Evolutionary conservation across 2,113 vertebrate species (phyloP).

Genomic region (Platysteira castanea): DNA sequence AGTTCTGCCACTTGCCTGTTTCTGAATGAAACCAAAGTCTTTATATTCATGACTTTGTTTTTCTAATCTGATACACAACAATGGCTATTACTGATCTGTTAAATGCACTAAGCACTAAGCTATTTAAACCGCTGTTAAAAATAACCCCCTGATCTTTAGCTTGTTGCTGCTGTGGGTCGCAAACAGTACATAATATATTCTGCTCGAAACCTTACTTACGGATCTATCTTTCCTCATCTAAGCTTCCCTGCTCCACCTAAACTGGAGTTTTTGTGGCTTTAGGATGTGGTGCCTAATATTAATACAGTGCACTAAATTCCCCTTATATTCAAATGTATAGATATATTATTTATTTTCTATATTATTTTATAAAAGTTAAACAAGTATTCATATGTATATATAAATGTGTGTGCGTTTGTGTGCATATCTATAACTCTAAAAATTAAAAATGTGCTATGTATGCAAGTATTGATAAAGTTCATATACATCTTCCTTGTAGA

Average conservation of each 20-base stretch:
- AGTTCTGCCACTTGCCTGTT: not conserved
- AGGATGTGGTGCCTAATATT: not conserved
- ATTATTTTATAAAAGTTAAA: not conserved
- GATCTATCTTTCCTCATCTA: not conserved
- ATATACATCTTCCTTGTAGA: not conserved
- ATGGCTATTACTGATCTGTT: not conserved
- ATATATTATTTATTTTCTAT: not conserved
- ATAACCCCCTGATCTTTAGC: not conserved
- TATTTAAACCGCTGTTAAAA: not conserved
- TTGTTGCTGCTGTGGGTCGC: not conserved
- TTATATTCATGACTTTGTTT: not conserved
- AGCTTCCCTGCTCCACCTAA: not conserved
- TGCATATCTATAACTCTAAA: not conserved
- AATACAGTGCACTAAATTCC: not conserved
- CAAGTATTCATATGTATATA: accelerated
- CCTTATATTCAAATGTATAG: not conserved
- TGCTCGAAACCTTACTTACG: not conserved
- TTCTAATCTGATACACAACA: not conserved
- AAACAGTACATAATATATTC: not conserved
- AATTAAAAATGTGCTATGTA: not conserved
- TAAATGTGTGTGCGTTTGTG: not conserved
- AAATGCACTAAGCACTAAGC: not conserved
- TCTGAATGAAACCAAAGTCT: not conserved
- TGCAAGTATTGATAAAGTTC: not conserved
- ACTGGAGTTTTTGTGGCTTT: not conserved